Evolutionary conservation across 1,140 invertebrate species (phyloP), one percentile per base, ranked within the genome.

Genomic region (Drosophila santomea): DNA sequence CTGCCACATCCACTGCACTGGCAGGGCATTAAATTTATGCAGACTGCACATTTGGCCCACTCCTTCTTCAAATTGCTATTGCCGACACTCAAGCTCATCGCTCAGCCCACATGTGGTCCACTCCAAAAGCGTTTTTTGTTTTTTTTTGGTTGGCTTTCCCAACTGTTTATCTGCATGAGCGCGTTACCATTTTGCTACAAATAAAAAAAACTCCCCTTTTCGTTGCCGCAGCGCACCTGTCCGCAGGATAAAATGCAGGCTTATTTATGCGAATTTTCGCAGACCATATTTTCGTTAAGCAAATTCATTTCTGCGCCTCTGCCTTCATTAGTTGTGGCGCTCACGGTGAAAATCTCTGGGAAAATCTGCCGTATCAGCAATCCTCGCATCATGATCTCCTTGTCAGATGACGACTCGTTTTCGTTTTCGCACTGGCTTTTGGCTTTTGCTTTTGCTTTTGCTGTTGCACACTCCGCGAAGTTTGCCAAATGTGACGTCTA

Each of bases 151-250:
- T 72, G 80, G 82, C 72, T 73, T 86, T 86, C 64, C 72, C 75
- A 86, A 88, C 83, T 86, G 82, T 86, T 86, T 88, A 83, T 86
- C 83, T 88, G 79, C 82, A 59, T 88, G 83, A 88, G 71, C 72
- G 71, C 23, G 57, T 72, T 58, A 54, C 62, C 38, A 77, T 74
- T 76, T 76, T 54, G 62, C 67, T 17, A 2, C 20, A 20, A 20
- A 20, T 2, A 20, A 20, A 20, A 20, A 10, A 51, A 45, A 58
- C 60, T 25, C 43, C 50, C 50, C 20, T 82, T 86, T 51, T 59
- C 82, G 74, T 78, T 61, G 15, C 51, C 28, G 17, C 6, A 25
- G 48, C 17, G 55, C 79, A 83, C 79, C 79, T 83, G 78, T 56
- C 64, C 44, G 47, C 45, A 45, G 15, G n/a, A 15, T 25, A 48